Conservation (phyloP, 30 jellyfish, hydroid and myxozoan species). For the Pseudorhiza aurosa region DNA sequence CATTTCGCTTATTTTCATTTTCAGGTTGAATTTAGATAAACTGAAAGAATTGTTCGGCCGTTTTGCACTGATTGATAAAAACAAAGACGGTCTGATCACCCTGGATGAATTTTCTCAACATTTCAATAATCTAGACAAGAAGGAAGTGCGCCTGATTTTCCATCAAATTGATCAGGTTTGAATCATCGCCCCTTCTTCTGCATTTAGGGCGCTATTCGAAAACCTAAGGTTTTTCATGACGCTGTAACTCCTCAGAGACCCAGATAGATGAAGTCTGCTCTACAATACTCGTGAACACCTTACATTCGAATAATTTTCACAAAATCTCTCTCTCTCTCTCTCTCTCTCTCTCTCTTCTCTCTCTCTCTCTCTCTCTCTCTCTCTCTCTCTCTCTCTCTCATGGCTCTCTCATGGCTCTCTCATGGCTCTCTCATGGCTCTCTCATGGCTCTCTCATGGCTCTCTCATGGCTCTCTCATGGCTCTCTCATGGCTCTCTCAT, state of each 20-base stretch:
- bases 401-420: not conserved
- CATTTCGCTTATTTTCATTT: too few relatives aligned
- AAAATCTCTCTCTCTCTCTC: too few relatives aligned
- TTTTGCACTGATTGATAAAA: constrained; percentile 64
- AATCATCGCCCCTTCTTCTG: too few relatives aligned
- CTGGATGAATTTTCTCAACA: constrained; percentile 59
- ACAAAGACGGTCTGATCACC: constrained; percentile 70
- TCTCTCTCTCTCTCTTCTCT: not conserved
- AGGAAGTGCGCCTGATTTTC: constrained; percentile 11
- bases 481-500: not conserved
- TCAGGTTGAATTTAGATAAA: constrained; percentile 66
- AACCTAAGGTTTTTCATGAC: too few relatives aligned
- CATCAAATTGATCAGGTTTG: constrained; percentile 20
- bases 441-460: not conserved
- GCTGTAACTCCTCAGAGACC: too few relatives aligned
- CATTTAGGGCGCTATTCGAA: too few relatives aligned
- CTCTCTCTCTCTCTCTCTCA: constrained; percentile 1
- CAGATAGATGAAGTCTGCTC: too few relatives aligned
- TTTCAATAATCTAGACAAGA: not conserved
- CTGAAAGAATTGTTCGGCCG: constrained; percentile 45
- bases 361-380: constrained; percentile 3
- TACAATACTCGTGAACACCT: too few relatives aligned
- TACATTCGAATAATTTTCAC: too few relatives aligned
- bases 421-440: not conserved
- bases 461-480: not conserved